A percentile compares a stretch with the other conserved stretches of the same genome.
These are phyloP conservation scores for Silvanus unidentatus DNA, from an alignment of 2,888 invertebrate species.

Conservation along the genomic window DNA sequence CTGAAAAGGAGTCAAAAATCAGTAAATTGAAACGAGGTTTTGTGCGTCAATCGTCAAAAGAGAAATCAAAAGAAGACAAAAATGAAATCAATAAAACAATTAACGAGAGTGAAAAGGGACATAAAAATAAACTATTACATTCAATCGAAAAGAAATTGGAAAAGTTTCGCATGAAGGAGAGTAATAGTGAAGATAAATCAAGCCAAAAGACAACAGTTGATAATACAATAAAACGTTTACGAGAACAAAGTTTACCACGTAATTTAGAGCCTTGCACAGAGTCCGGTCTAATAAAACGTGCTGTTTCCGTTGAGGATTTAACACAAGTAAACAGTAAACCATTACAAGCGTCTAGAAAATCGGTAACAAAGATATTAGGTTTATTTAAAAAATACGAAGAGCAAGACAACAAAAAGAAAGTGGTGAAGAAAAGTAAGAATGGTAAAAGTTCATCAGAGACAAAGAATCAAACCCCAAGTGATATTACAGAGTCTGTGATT, in stretches of 20 bases:
- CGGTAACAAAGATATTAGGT: slow-evolving; percentile 70
- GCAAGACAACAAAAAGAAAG: slow-evolving; percentile 41
- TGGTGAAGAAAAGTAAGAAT: slow-evolving; percentile 27
- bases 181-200: slow-evolving; percentile 43
- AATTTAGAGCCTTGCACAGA: slow-evolving; percentile 51
- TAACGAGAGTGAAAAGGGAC: slow-evolving; percentile 34
- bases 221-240: slow-evolving; percentile 55
- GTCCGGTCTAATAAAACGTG: slow-evolving; percentile 63
- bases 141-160: slow-evolving; percentile 73
- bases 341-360: slow-evolving; percentile 56
- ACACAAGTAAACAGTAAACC: slow-evolving; percentile 42
- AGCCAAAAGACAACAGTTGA: slow-evolving; percentile 45
- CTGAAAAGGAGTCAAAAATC: slow-evolving; percentile 56
- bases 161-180: slow-evolving; percentile 51
- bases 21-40: slow-evolving; percentile 33
- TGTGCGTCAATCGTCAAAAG: slow-evolving; percentile 19
- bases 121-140: slow-evolving; percentile 58
- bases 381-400: slow-evolving; percentile 70
- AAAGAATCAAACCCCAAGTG: slow-evolving; percentile 22
- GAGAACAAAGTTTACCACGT: slow-evolving; percentile 62
- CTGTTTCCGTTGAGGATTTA: slow-evolving; percentile 66
- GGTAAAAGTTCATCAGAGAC: slow-evolving; percentile 24
- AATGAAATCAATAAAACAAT: slow-evolving; percentile 32
- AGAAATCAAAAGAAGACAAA: slow-evolving; percentile 32
- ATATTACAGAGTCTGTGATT: slow-evolving; percentile 33